Conservation (phyloP, 2,113 vertebrate genomes). For the Dicentrarchus labrax region DNA sequence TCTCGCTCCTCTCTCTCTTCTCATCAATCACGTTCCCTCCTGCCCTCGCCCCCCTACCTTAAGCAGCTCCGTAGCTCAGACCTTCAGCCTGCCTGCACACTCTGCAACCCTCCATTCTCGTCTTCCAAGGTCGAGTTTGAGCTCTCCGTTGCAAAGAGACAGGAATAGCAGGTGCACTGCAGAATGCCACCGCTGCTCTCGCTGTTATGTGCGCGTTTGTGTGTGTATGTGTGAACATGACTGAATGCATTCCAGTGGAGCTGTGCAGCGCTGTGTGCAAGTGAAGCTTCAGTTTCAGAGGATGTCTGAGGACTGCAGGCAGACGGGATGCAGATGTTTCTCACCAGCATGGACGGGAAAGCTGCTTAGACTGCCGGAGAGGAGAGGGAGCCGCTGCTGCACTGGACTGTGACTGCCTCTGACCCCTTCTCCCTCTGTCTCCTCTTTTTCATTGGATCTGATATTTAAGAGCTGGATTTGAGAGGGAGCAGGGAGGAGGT, state of each 20-base stretch:
- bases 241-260: constrained; percentile 62
- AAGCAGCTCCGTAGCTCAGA: constrained; percentile 18
- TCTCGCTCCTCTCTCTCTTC: background rate
- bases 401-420: constrained; percentile 63
- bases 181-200: constrained; percentile 60
- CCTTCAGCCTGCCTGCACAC: constrained; percentile 36
- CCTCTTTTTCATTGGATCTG: constrained; percentile 45
- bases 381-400: constrained; percentile 45
- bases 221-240: constrained; percentile 11
- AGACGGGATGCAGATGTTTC: constrained; percentile 69
- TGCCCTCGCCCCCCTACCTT: constrained; percentile 46
- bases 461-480: constrained; percentile 50
- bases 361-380: constrained; percentile 66
- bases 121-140: constrained; percentile 73
- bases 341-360: constrained; percentile 58
- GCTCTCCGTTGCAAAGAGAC: constrained; percentile 53
- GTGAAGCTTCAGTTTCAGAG: constrained; percentile 53
- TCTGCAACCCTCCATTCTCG: constrained; percentile 20
- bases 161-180: constrained; percentile 74
- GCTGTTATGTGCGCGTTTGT: constrained; percentile 4
- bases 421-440: constrained; percentile 32
- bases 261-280: constrained; percentile 28
- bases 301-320: constrained; percentile 65
- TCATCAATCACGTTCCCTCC: constrained; percentile 17
- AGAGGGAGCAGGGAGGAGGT: constrained; percentile 53